Conservation (phyloP, 2,113 vertebrate genomes). For the Myiopsitta monachus region DNA sequence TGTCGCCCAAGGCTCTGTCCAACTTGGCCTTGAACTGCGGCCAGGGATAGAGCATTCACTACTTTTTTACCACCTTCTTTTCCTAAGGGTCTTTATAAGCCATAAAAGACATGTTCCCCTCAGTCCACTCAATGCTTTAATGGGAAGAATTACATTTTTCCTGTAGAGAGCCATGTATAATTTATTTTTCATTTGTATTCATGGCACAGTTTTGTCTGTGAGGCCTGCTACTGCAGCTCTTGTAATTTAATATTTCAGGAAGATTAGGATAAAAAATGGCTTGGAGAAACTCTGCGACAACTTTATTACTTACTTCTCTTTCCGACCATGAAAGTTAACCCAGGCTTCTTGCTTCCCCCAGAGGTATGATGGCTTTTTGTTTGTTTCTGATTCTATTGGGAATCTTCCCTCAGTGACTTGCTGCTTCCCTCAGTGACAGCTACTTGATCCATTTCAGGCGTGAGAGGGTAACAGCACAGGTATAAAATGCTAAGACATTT, state of each 20-base stretch:
- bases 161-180: not conserved
- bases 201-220: not conserved
- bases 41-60: not conserved
- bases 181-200: slow-evolving; percentile 37
- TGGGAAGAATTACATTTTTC: not conserved
- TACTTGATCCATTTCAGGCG: not conserved
- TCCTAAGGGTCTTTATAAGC: not conserved
- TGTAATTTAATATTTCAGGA: slow-evolving; percentile 28
- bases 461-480: not conserved
- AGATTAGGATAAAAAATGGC: slow-evolving; percentile 20
- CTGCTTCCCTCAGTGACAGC: not conserved
- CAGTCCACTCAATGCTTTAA: not conserved
- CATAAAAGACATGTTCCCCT: not conserved
- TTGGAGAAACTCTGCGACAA: not conserved
- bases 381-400: not conserved
- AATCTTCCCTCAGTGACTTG: not conserved
- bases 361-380: not conserved
- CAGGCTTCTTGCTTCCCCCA: not conserved
- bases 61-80: not conserved
- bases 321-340: not conserved
- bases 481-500: not conserved
- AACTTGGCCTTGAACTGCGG: not conserved
- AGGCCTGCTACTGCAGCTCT: not conserved
- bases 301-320: not conserved
- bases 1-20: not conserved